Conservation (phyloP, 2,797 vertebrate genomes). For the Danio tinwini region DNA sequence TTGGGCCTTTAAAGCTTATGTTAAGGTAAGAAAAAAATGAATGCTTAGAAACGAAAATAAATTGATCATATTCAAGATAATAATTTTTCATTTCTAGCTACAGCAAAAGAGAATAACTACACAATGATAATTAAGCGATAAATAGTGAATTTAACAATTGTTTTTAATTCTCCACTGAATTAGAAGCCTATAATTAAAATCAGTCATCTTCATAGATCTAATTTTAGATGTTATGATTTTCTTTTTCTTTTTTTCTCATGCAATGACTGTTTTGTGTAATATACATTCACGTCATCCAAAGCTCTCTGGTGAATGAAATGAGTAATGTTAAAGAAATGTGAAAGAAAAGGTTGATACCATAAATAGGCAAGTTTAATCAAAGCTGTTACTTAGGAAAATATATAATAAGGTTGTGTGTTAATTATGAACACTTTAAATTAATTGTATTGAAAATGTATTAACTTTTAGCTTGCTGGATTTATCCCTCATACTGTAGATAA, state of each 20-base stretch:
- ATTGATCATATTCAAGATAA: not conserved
- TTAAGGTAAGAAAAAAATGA: not conserved
- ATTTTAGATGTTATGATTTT: not conserved
- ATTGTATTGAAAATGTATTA: not conserved
- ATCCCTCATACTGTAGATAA: too few species aligned
- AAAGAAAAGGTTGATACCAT: not conserved
- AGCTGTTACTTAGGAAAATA: not conserved
- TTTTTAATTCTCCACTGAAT: constrained; percentile 3
- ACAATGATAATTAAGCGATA: not conserved
- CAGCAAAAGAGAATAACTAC: not conserved
- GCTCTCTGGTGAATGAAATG: not conserved
- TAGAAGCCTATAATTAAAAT: not conserved
- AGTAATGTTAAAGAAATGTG: too few species aligned
- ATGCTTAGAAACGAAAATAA: not conserved
- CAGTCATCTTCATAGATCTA: not conserved
- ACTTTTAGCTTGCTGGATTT: not conserved
- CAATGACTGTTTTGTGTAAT: not conserved
- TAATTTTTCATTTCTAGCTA: not conserved
- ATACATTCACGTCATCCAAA: not conserved
- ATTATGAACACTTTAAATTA: too few species aligned
- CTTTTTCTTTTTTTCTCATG: not conserved
- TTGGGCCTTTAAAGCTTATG: not conserved
- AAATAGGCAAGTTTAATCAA: not conserved
- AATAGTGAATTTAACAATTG: not conserved
- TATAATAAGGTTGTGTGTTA: not conserved